phyloP scores from a whole-genome alignment of 2,888 invertebrate species.

The Rosalia funebris region DNA sequence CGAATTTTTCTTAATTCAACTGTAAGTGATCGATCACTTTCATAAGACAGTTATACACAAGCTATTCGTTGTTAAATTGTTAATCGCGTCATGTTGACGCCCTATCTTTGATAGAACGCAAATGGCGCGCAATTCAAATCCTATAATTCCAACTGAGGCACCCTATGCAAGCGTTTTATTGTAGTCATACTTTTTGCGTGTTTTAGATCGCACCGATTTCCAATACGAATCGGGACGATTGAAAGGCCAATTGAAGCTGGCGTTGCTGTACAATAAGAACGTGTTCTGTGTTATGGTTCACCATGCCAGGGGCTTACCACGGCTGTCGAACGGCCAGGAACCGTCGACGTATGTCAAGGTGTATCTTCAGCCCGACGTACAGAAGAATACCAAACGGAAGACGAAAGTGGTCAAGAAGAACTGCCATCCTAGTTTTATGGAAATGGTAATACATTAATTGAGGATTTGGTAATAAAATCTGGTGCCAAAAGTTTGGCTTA shows the following conservation, averaged over 20 bases:
- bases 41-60: too few species aligned
- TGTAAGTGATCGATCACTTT: too few species aligned
- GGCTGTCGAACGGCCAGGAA: constrained; percentile 81
- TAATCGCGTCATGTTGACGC: too few species aligned
- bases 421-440: constrained; percentile 97
- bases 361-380: constrained; percentile 91
- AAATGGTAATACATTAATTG: constrained; percentile 92
- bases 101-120: too few species aligned
- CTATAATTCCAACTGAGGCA: too few species aligned
- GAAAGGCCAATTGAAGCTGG: constrained; percentile 81
- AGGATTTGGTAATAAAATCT: too few species aligned
- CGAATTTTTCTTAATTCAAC: too few species aligned
- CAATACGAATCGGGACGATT: constrained; percentile 59
- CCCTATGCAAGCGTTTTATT: too few species aligned
- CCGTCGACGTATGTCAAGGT: constrained; percentile 92
- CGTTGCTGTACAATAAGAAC: constrained; percentile 79
- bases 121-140: too few species aligned
- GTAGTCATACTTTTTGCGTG: constrained; percentile 20
- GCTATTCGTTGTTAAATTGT: too few species aligned
- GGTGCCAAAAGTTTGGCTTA: too few species aligned
- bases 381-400: constrained; percentile 94
- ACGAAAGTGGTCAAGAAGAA: constrained; percentile 92
- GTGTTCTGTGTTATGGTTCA: constrained; percentile 85
- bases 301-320: constrained; percentile 89
- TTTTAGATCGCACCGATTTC: constrained; percentile 55